Conservation (phyloP, 2,888 invertebrate species). For the Rhogogaster chlorosoma region DNA sequence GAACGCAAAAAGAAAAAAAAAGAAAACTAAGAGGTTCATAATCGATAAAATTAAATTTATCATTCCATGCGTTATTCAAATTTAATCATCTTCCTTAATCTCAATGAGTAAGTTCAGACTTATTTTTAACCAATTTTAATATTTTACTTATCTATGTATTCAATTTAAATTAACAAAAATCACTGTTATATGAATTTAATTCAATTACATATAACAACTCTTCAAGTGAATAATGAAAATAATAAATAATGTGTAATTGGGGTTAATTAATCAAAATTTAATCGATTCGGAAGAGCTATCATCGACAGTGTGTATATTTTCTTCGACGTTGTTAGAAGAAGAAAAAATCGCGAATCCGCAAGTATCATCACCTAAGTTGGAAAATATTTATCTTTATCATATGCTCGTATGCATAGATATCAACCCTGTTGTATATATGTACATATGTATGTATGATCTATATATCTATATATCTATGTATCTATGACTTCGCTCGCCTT, state of each 20-base stretch:
- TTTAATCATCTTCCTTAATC: background rate
- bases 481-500: slow-evolving; percentile 22
- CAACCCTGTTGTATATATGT: background rate
- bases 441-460: background rate
- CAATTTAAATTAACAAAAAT: too few species aligned
- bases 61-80: background rate
- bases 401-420: background rate
- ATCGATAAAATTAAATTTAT: background rate
- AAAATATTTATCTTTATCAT: background rate
- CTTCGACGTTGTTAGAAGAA: background rate
- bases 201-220: too few species aligned
- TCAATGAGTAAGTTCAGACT: background rate
- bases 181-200: too few species aligned
- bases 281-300: background rate
- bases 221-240: background rate
- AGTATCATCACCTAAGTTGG: background rate
- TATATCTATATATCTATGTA: background rate
- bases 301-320: background rate
- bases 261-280: background rate
- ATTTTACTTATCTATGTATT: too few species aligned
- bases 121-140: too few species aligned
- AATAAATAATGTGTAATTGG: background rate
- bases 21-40: background rate
- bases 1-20: background rate
- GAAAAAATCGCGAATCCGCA: background rate